A percentile compares a stretch with the other conserved stretches of the same genome.
These are phyloP conservation scores for Hylyphantes graminicola DNA, from an alignment of 1,140 invertebrate genomes.

Conservation along the genomic window DNA sequence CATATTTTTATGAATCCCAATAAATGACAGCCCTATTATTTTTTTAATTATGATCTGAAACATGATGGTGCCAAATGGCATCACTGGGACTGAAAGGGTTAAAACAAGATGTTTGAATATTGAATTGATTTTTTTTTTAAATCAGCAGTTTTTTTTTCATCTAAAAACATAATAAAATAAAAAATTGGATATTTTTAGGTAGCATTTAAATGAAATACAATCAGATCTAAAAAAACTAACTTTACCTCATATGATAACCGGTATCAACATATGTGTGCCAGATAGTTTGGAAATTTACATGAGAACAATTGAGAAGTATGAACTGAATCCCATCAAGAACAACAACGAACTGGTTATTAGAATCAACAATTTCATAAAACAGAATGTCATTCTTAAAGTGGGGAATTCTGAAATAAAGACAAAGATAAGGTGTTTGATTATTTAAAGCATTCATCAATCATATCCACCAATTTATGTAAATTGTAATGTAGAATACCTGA, in stretches of 20 bases:
- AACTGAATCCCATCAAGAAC: slow-evolving; percentile 28
- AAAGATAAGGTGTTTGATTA: not conserved
- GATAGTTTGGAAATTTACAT: not conserved
- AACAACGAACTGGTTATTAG: slow-evolving; percentile 18
- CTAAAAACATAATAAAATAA: too few relatives aligned
- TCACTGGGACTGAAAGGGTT: too few relatives aligned
- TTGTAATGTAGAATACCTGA: slow-evolving; percentile 19
- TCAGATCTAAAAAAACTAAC: not conserved
- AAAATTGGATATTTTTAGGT: too few relatives aligned
- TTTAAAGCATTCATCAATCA: too few relatives aligned
- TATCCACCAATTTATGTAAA: not conserved
- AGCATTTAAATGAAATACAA: too few relatives aligned
- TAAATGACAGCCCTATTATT: too few relatives aligned
- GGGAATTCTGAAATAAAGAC: slow-evolving; percentile 15
- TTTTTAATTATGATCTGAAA: too few relatives aligned
- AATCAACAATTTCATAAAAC: slow-evolving; percentile 24
- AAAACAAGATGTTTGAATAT: too few relatives aligned
- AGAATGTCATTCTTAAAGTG: slow-evolving; percentile 21
- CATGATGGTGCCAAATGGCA: too few relatives aligned
- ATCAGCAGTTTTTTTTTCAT: too few relatives aligned
- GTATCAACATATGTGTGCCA: slow-evolving; percentile 19
- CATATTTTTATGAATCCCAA: too few relatives aligned
- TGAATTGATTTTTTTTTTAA: too few relatives aligned
- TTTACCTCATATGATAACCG: slow-evolving; percentile 16
- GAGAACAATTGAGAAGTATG: slow-evolving; percentile 9